Evolutionary conservation across 2,888 invertebrate genomes (phyloP).

Genomic region (Conomelus anceps): DNA sequence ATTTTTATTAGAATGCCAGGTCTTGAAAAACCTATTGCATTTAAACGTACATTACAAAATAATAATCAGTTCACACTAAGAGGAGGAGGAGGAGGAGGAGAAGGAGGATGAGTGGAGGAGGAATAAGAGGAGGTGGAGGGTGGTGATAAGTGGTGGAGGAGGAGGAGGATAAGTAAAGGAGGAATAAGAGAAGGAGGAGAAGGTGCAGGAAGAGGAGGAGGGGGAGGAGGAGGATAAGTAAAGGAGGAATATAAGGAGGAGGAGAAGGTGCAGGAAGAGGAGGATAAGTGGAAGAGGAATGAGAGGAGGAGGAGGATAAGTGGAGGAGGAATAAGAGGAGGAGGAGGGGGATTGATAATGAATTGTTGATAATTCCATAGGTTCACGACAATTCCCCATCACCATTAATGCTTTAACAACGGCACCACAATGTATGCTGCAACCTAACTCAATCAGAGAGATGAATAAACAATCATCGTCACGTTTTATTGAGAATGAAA

Average conservation of each 20-base stretch:
- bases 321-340: neutral
- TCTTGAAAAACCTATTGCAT: too few species aligned
- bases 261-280: neutral
- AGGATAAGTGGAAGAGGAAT: neutral
- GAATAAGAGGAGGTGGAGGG: too few species aligned
- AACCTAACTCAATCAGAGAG: too few species aligned
- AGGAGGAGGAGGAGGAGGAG: too few species aligned
- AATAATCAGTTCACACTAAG: too few species aligned
- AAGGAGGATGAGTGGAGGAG: too few species aligned
- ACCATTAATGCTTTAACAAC: neutral
- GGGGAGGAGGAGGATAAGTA: neutral
- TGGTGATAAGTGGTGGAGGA: neutral
- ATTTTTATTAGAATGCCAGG: too few species aligned
- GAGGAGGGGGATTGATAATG: too few species aligned
- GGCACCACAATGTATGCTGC: neutral
- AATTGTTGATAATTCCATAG: neutral
- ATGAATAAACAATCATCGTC: neutral
- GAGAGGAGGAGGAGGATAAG: neutral
- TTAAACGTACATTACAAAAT: too few species aligned
- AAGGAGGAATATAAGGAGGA: neutral
- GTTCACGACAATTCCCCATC: neutral
- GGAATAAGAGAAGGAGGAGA: neutral
- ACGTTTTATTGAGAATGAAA: neutral
- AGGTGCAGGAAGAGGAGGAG: neutral
- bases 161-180: neutral